Percentiles rank a stretch among this genome's conserved stretches.
Conservation (phyloP, 1,140 invertebrate species). For the Luehdorfia chinensis region DNA sequence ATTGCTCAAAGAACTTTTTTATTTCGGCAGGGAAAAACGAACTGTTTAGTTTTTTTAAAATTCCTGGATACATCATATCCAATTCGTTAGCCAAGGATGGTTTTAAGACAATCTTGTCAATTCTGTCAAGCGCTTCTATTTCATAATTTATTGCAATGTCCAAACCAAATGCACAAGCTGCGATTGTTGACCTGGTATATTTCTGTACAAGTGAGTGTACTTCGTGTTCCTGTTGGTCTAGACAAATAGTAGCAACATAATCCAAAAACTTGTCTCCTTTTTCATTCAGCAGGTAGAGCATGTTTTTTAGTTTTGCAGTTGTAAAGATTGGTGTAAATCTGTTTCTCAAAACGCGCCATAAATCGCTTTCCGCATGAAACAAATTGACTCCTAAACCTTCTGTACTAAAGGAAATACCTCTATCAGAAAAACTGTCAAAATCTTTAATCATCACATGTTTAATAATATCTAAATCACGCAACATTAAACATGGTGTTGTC, state of each 20-base stretch:
- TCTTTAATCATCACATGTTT: constrained; percentile 79
- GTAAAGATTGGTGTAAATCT: constrained; percentile 78
- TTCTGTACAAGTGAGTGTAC: constrained; percentile 17
- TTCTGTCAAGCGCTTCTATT: constrained; percentile 14
- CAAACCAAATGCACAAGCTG: constrained; percentile 22
- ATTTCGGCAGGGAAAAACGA: constrained; percentile 22
- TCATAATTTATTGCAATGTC: constrained; percentile 20
- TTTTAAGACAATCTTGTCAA: constrained; percentile 21
- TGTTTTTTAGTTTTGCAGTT: constrained; percentile 77
- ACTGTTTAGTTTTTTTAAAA: constrained; percentile 21
- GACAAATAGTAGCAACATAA: not conserved
- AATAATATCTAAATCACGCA: constrained; percentile 77
- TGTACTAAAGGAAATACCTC: constrained; percentile 55
- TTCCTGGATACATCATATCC: constrained; percentile 30
- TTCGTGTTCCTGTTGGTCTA: constrained; percentile 16
- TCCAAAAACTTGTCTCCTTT: not conserved
- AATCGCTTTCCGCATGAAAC: constrained; percentile 56
- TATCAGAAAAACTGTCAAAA: constrained; percentile 72
- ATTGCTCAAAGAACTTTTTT: constrained; percentile 23
- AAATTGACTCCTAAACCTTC: constrained; percentile 66
- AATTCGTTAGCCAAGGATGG: constrained; percentile 21
- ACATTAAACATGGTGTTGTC: constrained; percentile 59
- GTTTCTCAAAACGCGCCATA: constrained; percentile 74
- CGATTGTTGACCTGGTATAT: constrained; percentile 23
- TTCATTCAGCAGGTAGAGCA: constrained; percentile 66